A percentile compares a stretch with the other conserved stretches of the same genome.
phyloP scores from a whole-genome alignment of 2,888 invertebrate species.

The Parthenolecanium corni region DNA sequence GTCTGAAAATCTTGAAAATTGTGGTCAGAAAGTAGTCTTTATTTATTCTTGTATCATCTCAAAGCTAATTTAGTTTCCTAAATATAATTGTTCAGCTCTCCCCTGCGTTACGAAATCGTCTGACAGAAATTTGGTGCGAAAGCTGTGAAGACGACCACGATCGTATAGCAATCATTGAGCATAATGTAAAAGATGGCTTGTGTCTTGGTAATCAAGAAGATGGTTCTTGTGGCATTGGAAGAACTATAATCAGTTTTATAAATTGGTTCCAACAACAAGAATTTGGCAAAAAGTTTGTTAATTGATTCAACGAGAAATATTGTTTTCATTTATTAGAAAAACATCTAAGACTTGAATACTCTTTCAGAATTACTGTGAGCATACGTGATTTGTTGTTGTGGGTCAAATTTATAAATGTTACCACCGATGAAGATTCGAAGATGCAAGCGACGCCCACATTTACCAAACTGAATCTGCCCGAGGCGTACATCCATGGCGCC shows the following conservation, averaged over 20 bases:
- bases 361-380: constrained; percentile 41
- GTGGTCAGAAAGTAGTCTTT: too few species aligned
- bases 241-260: constrained; percentile 65
- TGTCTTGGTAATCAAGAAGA: constrained; percentile 46
- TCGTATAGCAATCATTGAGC: constrained; percentile 64
- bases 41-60: too few species aligned
- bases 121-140: constrained; percentile 98
- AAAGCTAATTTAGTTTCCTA: too few species aligned
- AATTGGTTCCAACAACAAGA: constrained; percentile 61
- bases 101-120: constrained; percentile 89
- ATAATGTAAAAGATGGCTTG: constrained; percentile 54
- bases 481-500: constrained; percentile 80
- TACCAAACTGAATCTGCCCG: constrained; percentile 39
- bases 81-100: constrained; percentile 61
- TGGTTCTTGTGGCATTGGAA: constrained; percentile 50
- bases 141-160: constrained; percentile 60
- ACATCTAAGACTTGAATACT: not conserved
- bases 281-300: constrained; percentile 48
- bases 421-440: constrained; percentile 35
- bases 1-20: too few species aligned
- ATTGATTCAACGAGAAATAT: not conserved
- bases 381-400: constrained; percentile 86
- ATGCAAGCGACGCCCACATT: constrained; percentile 34
- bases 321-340: not conserved
- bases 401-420: constrained; percentile 75